Base-by-base conservation (phyloP, 2,888 invertebrate genomes). In the Orchesellides sinensis region DNA sequence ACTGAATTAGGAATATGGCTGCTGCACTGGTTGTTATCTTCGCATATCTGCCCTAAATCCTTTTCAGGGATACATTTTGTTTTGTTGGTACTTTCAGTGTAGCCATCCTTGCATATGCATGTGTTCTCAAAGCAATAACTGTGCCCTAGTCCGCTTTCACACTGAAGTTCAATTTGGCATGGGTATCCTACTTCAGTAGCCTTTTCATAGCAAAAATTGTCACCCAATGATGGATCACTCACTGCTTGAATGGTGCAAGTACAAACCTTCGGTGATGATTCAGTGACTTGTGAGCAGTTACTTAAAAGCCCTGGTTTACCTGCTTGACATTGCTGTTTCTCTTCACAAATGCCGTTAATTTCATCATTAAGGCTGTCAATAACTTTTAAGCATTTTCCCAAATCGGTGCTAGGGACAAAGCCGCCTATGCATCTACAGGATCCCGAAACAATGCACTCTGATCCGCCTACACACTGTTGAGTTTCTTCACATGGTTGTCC, bases 111-210 rank as follows among this genome's bases (percentile, higher is more conserved):
- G 32, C 32, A n/a, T 25, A 21, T 32, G 19, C 54, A 32, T 10
- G 23, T 25, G 12, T 5, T n/a, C 29, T 23, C 27, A 10, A 19
- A 2, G 1, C 19, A 10, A 27, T 21, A 27, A 8, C 35, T 47
- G 17, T 45, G 10, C n/a, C 75, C 75, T 8, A 77, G 29, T n/a
- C 23, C 32, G 17, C n/a, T 29, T 4, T 1, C 27, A 32, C 83
- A 83, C 25, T 83, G 83, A 0, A 10, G 2, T 29, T 54, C 2
- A 2, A 29, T 14, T 21, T 59, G 29, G 47, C 83, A 83, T 14
- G 49, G 10, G 14, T 63, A 63, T 0, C 65, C 83, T 2, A 77
- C 54, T 0, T 23, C 4, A 1, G 2, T 17, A 0, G 74, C 66
- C 21, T 21, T 72, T 8, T 5, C 1, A 14, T 12, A n/a, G 21